A percentile compares a stretch with the other conserved stretches of the same genome.
Conservation (phyloP, 2,113 vertebrate genomes). For the Channa maculata region DNA sequence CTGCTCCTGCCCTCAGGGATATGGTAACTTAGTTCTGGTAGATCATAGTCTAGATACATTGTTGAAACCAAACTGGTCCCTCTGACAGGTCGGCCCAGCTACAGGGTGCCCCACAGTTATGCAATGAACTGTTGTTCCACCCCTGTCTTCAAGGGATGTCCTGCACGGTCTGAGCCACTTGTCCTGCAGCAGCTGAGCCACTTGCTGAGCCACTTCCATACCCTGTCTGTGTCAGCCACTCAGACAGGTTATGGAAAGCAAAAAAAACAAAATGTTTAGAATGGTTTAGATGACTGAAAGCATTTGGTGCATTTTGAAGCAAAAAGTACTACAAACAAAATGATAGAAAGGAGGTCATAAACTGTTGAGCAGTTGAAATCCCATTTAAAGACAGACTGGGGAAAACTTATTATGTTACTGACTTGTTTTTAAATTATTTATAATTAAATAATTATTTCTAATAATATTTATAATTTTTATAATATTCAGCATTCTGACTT, state of each 20-base stretch:
- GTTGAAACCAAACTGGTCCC: conserved; percentile 9
- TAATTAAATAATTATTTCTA: no score
- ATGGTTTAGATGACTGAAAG: conserved; percentile 14
- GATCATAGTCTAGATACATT: conserved; percentile 42
- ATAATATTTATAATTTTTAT: no score
- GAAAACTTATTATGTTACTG: no score
- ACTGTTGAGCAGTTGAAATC: no score
- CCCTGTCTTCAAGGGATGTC: not conserved
- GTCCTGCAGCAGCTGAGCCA: not conserved
- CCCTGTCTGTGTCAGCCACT: not conserved
- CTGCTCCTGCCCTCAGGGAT: not conserved
- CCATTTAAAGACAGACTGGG: no score
- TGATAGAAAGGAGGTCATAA: no score
- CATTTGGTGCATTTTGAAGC: no score
- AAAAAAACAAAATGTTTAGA: conserved; percentile 17
- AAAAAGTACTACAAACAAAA: no score
- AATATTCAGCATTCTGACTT: no score
- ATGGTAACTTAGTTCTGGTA: not conserved
- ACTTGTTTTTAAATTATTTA: no score
- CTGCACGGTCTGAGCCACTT: not conserved
- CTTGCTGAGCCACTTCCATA: no score
- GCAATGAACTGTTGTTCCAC: not conserved
- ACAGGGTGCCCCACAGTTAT: conserved; percentile 11
- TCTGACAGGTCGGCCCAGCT: conserved; percentile 15
- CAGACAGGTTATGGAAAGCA: not conserved